These are phyloP conservation scores for Apodemia duryi DNA, from an alignment of 2,888 invertebrate species.

Conservation along the genomic window DNA sequence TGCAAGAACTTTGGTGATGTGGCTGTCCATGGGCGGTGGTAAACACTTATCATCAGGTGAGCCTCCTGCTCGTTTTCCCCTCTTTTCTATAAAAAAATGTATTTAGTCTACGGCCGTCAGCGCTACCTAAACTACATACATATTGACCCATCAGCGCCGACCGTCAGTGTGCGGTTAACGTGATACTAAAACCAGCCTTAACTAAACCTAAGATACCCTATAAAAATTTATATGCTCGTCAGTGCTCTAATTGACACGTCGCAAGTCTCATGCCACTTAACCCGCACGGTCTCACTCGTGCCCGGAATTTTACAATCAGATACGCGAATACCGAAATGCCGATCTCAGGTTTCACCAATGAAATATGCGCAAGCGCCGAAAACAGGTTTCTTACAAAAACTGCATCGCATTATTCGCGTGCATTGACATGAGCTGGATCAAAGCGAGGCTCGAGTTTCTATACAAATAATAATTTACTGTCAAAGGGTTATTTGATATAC, in stretches of 20 bases:
- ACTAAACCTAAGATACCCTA: no score
- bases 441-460: conserved; percentile 31
- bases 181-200: no score
- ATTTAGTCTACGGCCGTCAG: no score
- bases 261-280: conserved; percentile 4
- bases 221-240: background rate
- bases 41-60: no score
- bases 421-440: conserved; percentile 35
- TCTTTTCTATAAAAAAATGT: no score
- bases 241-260: background rate
- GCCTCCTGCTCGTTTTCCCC: no score
- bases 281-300: background rate
- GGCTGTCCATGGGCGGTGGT: no score
- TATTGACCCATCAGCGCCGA: no score
- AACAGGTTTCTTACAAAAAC: conserved; percentile 21
- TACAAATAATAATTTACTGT: conserved; percentile 29
- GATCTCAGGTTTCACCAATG: conserved; percentile 12
- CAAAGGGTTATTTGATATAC: conserved; percentile 36
- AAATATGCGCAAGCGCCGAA: conserved; percentile 25
- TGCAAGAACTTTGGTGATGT: no score
- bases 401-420: conserved; percentile 33
- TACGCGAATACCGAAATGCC: conserved; percentile 14
- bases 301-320: conserved; percentile 10
- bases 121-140: no score
- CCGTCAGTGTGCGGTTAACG: no score